Conservation (phyloP, 2,797 vertebrate genomes). For the Myripristis murdjan region DNA sequence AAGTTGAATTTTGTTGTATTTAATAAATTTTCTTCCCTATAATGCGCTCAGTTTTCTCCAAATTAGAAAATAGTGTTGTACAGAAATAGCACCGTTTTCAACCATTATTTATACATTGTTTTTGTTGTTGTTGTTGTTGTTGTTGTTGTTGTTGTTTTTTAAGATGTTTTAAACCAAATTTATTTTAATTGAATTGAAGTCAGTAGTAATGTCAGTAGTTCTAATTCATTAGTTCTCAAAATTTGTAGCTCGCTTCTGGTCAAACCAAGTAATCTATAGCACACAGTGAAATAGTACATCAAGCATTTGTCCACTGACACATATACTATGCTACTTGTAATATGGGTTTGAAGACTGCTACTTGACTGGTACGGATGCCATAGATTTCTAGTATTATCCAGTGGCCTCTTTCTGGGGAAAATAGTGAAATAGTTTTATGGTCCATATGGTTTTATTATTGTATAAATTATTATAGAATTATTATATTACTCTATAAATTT, state of each 20-base stretch:
- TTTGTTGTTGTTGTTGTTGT: too few relatives aligned
- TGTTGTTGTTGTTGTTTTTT: too few relatives aligned
- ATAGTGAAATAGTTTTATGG: not conserved
- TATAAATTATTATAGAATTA: too few relatives aligned
- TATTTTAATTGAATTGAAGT: too few relatives aligned
- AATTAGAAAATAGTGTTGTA: too few relatives aligned
- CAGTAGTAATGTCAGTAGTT: too few relatives aligned
- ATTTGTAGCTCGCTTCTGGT: not conserved
- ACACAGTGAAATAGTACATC: not conserved
- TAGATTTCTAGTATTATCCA: conserved; percentile 9
- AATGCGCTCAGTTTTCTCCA: too few relatives aligned
- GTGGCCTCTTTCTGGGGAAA: conserved; percentile 5
- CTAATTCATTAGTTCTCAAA: not conserved
- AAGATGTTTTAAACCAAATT: too few relatives aligned
- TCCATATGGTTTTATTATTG: not conserved
- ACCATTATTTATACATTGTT: too few relatives aligned
- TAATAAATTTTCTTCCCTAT: not conserved
- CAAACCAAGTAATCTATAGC: not conserved
- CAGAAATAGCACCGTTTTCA: too few relatives aligned
- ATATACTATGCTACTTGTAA: not conserved
- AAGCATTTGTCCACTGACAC: not conserved
- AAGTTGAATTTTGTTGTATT: not conserved
- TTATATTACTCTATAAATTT: too few relatives aligned
- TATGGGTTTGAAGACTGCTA: not conserved
- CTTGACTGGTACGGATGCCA: not conserved